Base-by-base conservation (phyloP, 23 tunicate species). In the Styela plicata region DNA sequence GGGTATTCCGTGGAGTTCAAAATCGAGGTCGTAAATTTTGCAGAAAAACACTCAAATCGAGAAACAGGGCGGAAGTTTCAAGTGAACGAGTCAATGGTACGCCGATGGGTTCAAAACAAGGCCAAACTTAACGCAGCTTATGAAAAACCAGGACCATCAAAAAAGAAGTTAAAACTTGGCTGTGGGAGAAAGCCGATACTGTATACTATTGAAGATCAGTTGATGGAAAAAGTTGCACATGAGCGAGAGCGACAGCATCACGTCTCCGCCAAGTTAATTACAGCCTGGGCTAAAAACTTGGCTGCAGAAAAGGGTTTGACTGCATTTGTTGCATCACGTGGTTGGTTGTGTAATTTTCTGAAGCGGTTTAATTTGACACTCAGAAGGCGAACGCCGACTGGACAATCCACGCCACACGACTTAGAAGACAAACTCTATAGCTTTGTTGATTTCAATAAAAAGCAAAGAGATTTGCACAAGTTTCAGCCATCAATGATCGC, bases 31-130 rank as follows among this genome's bases (percentile, higher is more conserved):
- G 23, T 85, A 44, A 79, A 69, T 78, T 85, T 78, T 66, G 88
- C 88, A 68, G 88, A 85, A 79, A 37, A 85, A 37, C 76, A 85
- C 70, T 78, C 65, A 66, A 66, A 78, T 44, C 76, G 88, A 79
- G 83, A 78, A 34, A 79, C 88, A 29, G 88, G 88, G 2, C 65
- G 84, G 34, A 85, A 79, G 64, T 85, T 85, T 85, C 63, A 80
- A 69, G 63, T 85, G 5, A 84, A 85, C 77, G 77, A 78, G 64
- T 79, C 88, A 68, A 78, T 85, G 88, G 88, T 85, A 44, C 76
- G 76, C 63, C 65, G 84, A 65, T 85, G 88, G 84, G 33, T 85
- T 28, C 86, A 79, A 63, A 79, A 79, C 69, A 79, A 79, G 84
- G 30, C 61, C 23, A 57, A 85, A 37, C 25, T 79, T 29, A 85